Conservation (phyloP, 2,888 invertebrate species). For the Exocentrus adspersus region DNA sequence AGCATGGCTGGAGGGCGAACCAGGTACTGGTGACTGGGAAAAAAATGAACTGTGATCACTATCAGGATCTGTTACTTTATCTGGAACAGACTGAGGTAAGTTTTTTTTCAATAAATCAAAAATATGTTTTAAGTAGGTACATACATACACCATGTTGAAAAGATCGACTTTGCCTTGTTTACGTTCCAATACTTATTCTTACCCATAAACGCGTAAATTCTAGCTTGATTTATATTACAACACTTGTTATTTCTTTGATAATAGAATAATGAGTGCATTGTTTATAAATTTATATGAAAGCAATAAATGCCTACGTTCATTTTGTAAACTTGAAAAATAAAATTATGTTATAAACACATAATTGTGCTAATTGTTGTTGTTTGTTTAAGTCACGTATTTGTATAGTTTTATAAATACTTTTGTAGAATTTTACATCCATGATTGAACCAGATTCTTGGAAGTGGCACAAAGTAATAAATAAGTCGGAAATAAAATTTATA, state of each 20-base stretch:
- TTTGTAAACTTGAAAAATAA: background rate
- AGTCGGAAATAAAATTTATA: too few relatives aligned
- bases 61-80: constrained; percentile 65
- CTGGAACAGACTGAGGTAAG: constrained; percentile 65
- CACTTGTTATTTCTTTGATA: background rate
- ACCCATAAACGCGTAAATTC: background rate
- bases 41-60: constrained; percentile 61
- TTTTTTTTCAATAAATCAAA: background rate
- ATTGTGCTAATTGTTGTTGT: background rate
- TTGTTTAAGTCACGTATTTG: too few relatives aligned
- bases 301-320: background rate
- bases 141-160: background rate
- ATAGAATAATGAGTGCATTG: background rate
- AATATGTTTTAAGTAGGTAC: background rate
- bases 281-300: background rate
- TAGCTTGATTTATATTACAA: too few relatives aligned
- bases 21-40: constrained; percentile 45
- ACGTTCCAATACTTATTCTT: background rate
- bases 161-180: background rate
- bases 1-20: constrained; percentile 47
- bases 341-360: background rate
- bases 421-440: too few relatives aligned
- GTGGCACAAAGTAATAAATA: too few relatives aligned
- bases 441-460: too few relatives aligned
- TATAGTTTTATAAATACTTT: background rate